Conservation (phyloP, 1,140 invertebrate species). For the Drosophila tsacasi region DNA sequence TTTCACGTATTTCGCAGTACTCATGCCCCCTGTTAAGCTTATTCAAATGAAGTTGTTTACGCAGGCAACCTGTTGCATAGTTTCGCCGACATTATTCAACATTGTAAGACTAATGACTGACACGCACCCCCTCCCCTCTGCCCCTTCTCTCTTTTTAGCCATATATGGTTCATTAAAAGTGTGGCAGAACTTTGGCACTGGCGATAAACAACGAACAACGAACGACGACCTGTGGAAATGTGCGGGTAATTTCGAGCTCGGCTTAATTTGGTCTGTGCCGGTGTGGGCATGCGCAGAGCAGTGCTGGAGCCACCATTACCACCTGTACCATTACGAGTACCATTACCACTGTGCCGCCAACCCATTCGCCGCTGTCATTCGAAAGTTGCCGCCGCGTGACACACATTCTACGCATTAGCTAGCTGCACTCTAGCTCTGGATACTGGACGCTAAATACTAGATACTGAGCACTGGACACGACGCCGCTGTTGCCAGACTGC, state of each 20-base stretch:
- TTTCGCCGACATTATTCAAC: slow-evolving; percentile 38
- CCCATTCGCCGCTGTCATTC: slow-evolving; percentile 68
- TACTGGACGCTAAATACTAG: slow-evolving; percentile 20
- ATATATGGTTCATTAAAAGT: slow-evolving; percentile 70
- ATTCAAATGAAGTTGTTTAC: slow-evolving; percentile 43
- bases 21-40: background rate
- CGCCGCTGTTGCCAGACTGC: slow-evolving; percentile 5
- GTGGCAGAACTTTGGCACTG: slow-evolving; percentile 73
- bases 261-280: slow-evolving; percentile 56
- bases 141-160: slow-evolving; percentile 46
- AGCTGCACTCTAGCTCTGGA: slow-evolving; percentile 19
- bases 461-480: slow-evolving; percentile 7
- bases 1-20: slow-evolving; percentile 12
- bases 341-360: slow-evolving; percentile 10
- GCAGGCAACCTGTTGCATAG: slow-evolving; percentile 40
- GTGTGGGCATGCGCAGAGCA: slow-evolving; percentile 56
- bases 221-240: slow-evolving; percentile 63
- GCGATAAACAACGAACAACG: slow-evolving; percentile 11
- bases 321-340: slow-evolving; percentile 18
- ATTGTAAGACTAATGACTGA: slow-evolving; percentile 39
- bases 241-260: slow-evolving; percentile 70
- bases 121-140: slow-evolving; percentile 23
- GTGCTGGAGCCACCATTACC: slow-evolving; percentile 10
- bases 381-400: slow-evolving; percentile 80
- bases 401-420: slow-evolving; percentile 80